Base-by-base conservation (phyloP, 2,888 invertebrate species). In the Pseudolycoriella hygida region DNA sequence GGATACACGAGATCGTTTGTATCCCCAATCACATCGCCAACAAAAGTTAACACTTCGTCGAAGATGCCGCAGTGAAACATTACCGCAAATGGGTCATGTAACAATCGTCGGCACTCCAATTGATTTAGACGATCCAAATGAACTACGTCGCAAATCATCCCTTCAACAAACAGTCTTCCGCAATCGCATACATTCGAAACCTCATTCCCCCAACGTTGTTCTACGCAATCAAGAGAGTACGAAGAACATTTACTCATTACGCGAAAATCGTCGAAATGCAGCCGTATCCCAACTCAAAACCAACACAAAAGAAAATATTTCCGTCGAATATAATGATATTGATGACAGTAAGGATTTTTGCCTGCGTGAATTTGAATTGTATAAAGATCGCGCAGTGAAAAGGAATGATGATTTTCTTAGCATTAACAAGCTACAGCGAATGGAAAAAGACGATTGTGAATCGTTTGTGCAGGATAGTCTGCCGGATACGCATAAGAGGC, bases 401-500 rank as follows among this genome's bases (percentile, higher is more conserved):
- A 41, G 8, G 10, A 41, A 19, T 41, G 19, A 19, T n/a, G n/a
- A 20, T 12, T 20, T 41, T 20, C 18, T 12, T 10, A 40, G 18
- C 18, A 40, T 18, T 19, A 8, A 40, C 18, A 17, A 40, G 3
- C 18, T 18, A 12, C 18, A 40, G 11, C n/a, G 6, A 8, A 40
- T 18, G 6, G 17, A 41, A 10, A 41, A 41, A 12, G 18, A 41
- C 4, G n/a, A 41, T 14, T 5, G 8, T 3, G 44, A 44, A 17
- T 41, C 38, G 3, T 15, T 12, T 20, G 34, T 18, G n/a, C 42
- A 25, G 19, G 19, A 25, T n/a, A 2, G 15, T 25, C 5, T 11
- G 6, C 14, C 19, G 14, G 48, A 50, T 15, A 31, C 41, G 12
- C 31, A 44, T 8, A 51, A 49, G 43, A 15, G 50, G 11, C 32